Evolutionary conservation across 2,797 vertebrate genomes (phyloP).

Genomic region (Chloroceryle inda): DNA sequence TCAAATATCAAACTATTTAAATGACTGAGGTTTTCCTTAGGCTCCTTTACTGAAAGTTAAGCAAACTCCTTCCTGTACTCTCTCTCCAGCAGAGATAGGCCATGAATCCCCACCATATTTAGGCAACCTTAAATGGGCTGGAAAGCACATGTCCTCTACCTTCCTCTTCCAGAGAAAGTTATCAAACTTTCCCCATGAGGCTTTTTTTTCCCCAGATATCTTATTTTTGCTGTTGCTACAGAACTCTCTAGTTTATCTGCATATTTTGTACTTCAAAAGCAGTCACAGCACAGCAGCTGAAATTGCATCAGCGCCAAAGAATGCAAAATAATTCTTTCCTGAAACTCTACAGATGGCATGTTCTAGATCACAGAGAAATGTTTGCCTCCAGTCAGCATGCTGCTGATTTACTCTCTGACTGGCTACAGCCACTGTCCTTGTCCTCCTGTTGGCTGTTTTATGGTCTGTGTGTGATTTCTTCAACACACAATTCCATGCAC

Average conservation of each 20-base stretch:
- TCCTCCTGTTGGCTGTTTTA: not conserved
- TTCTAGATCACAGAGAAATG: not conserved
- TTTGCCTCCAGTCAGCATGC: not conserved
- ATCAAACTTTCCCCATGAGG: not conserved
- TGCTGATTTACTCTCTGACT: not conserved
- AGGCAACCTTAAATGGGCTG: not conserved
- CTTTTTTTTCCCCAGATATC: not conserved
- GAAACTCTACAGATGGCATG: not conserved
- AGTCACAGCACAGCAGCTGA: not conserved
- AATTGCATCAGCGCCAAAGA: not conserved
- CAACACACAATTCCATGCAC: not conserved
- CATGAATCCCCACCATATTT: not conserved
- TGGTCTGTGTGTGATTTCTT: not conserved
- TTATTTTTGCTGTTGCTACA: not conserved
- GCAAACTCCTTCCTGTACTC: not conserved
- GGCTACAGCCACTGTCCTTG: not conserved
- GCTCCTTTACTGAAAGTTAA: not conserved
- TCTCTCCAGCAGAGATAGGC: not conserved
- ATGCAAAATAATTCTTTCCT: not conserved
- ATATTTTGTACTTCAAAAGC: not conserved
- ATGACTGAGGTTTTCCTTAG: not conserved
- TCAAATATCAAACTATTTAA: not conserved
- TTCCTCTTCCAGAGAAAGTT: not conserved
- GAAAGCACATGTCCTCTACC: not conserved
- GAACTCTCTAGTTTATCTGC: not conserved